These are phyloP conservation scores for Drosophila subpulchrella DNA, from an alignment of 1,140 invertebrate species.

Conservation along the genomic window DNA sequence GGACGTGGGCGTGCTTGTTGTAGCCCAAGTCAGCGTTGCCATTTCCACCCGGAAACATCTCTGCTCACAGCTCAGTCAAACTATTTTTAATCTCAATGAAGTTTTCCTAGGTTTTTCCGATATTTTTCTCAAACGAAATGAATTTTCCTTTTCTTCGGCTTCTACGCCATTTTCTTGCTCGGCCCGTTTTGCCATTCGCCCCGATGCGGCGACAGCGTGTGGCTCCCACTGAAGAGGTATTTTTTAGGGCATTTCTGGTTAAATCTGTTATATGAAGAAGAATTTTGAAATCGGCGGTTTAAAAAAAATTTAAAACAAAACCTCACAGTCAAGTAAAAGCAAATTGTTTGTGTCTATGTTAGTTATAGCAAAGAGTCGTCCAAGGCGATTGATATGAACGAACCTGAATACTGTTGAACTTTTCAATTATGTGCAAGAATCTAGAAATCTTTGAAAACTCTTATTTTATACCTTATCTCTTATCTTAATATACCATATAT, in stretches of 20 bases:
- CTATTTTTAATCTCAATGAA: not conserved
- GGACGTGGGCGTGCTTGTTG: slow-evolving; percentile 73
- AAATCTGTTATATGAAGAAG: slow-evolving; percentile 2
- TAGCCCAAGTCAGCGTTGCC: slow-evolving; percentile 68
- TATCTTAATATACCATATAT: no score
- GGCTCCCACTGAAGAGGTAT: not conserved
- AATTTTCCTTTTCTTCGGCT: slow-evolving; percentile 45
- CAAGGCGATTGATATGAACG: no score
- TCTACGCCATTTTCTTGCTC: slow-evolving; percentile 62
- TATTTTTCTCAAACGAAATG: slow-evolving; percentile 23
- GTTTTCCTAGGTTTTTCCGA: slow-evolving; percentile 13
- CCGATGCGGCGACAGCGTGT: not conserved
- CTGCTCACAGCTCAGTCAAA: not conserved
- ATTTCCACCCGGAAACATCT: slow-evolving; percentile 73
- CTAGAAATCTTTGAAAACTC: no score
- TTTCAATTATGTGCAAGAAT: no score
- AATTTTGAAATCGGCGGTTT: not conserved
- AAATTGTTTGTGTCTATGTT: no score
- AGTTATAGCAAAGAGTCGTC: no score
- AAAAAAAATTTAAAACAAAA: no score
- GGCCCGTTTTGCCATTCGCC: slow-evolving; percentile 5
- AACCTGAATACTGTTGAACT: no score
- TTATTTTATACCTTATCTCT: no score
- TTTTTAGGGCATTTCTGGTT: not conserved
- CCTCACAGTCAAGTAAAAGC: no score